Percentiles rank a stretch among this genome's conserved stretches.
phyloP scores from a whole-genome alignment of 1,140 invertebrate genomes.

The Leptopilina clavipes region DNA sequence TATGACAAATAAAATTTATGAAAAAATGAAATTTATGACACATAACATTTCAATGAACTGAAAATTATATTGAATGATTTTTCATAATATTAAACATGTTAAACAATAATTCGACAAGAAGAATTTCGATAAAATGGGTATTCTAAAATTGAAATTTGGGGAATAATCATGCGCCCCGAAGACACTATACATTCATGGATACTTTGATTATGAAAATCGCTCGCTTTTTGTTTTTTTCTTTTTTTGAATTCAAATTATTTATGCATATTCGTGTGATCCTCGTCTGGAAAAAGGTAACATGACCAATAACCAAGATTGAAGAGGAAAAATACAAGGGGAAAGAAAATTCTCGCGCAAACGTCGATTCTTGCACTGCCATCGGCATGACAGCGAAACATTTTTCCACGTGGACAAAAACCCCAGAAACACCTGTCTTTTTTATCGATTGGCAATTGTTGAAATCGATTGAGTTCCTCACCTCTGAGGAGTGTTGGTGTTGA shows the following conservation, averaged over 20 bases:
- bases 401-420: conserved; percentile 71
- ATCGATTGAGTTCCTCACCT: conserved; percentile 50
- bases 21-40: too few relatives aligned
- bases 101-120: too few relatives aligned
- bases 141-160: too few relatives aligned
- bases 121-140: too few relatives aligned
- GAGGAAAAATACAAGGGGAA: conserved; percentile 93
- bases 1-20: too few relatives aligned
- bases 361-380: conserved; percentile 94
- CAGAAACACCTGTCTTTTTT: conserved; percentile 61
- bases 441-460: conserved; percentile 54
- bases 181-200: conserved; percentile 31
- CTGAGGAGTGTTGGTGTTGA: conserved; percentile 55
- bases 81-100: too few relatives aligned
- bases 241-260: conserved; percentile 47
- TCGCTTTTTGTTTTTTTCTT: too few relatives aligned
- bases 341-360: conserved; percentile 93
- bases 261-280: conserved; percentile 67
- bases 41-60: too few relatives aligned
- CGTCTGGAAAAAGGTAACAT: conserved; percentile 88
- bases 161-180: too few relatives aligned
- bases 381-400: conserved; percentile 91
- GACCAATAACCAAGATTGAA: conserved; percentile 97
- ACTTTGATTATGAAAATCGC: background rate
- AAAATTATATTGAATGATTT: too few relatives aligned